Conservation (phyloP, 2,797 vertebrate genomes). For the Spinus pinus region DNA sequence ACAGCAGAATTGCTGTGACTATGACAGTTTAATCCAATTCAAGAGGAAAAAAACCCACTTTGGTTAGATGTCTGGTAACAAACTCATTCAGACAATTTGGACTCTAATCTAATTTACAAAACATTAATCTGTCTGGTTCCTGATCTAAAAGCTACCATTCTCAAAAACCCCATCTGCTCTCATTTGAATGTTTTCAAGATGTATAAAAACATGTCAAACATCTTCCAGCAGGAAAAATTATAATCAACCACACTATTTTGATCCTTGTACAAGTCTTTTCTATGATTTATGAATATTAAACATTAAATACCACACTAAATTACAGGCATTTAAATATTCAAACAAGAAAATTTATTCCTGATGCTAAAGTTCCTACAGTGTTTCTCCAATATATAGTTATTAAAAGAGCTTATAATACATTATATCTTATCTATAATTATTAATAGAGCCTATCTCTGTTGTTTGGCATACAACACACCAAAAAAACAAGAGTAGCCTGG, state of each 20-base stretch:
- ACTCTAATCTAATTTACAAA: slow-evolving; percentile 78
- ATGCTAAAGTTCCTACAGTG: not conserved
- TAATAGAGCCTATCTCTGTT: not conserved
- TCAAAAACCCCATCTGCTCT: slow-evolving; percentile 26
- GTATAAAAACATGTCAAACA: not conserved
- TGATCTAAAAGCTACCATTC: slow-evolving; percentile 64
- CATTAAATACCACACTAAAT: not conserved
- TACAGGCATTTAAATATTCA: not conserved
- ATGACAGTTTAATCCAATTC: slow-evolving; percentile 79
- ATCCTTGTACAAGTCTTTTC: not conserved
- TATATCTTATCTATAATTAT: not conserved
- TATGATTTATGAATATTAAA: not conserved
- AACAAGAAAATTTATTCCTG: not conserved
- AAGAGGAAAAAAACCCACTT: slow-evolving; percentile 40
- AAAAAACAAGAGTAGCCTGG: not conserved
- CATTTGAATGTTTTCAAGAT: slow-evolving; percentile 2
- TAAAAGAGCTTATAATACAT: not conserved
- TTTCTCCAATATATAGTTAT: not conserved
- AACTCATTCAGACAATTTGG: slow-evolving; percentile 71
- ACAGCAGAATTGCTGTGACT: slow-evolving; percentile 75
- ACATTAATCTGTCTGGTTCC: slow-evolving; percentile 77
- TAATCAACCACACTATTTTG: not conserved
- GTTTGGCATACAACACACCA: not conserved
- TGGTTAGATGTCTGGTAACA: slow-evolving; percentile 70
- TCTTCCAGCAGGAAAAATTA: not conserved